Evolutionary conservation across 2,113 vertebrate genomes (phyloP), one percentile per base, ranked within the genome.

Genomic region (Ovibos moschatus): DNA sequence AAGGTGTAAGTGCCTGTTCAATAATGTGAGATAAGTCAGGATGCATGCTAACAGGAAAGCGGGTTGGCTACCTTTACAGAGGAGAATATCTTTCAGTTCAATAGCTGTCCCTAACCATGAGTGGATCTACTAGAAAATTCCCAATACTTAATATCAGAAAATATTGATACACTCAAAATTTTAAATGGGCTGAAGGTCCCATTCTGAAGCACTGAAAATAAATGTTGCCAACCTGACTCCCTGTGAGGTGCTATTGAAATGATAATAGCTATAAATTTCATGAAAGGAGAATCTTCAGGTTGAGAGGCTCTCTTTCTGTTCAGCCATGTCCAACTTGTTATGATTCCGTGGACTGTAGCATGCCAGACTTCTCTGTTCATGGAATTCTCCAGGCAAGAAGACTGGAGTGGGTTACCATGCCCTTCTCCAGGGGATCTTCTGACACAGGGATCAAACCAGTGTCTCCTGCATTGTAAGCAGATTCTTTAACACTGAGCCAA

Each of bases 121-220:
- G 76, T 60, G 93, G 67, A 97, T 94, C 86, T 71, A 97, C 97
- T 95, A 97, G 74, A 88, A 81, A 97, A 94, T 97, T 40, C 50
- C 9, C 62, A 30, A 53, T 87, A 64, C 30, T 91, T 93, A 76
- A 57, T 76, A 25, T 74, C 30, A 95, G 19, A 36, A 25, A 81
- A 91, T 43, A 67, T 40, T 64, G 21, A 79, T 64, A 67, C 50
- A 89, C 67, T 86, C 28, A 28, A 94, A 64, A 58, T 86, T 50
- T 96, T 92, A 96, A 89, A 78, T 83, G 23, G 47, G 4, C 19
- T 57, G 5, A 81, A 79, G 10, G 51, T 71, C 51, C 4, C 5
- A 21, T 64, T 60, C 67, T 17, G 47, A 64, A 50, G 50, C 36
- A 53, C n/a, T 91, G 30, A 67, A 5, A 58, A 94, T 92, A 86